Percentiles rank a stretch among this genome's conserved stretches.
These are phyloP conservation scores for Odontothrips loti DNA, from an alignment of 2,888 invertebrate genomes.

Conservation along the genomic window DNA sequence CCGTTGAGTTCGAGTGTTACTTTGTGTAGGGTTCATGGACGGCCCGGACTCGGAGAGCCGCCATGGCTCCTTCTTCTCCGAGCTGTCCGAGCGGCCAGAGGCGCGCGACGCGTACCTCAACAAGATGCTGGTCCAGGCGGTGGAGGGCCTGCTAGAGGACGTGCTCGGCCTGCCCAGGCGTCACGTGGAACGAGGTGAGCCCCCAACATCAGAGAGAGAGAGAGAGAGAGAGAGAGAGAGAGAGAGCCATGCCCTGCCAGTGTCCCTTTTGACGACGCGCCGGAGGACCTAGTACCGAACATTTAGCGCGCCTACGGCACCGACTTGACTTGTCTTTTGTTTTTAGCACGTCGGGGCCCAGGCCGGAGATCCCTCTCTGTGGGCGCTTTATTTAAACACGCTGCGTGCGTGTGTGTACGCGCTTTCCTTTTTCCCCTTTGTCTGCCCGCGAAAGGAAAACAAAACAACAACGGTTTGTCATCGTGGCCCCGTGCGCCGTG, in stretches of 20 bases:
- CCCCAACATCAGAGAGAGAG: neutral
- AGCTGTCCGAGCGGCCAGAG: slow-evolving; percentile 13
- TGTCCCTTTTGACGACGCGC: too few species aligned
- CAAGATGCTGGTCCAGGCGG: slow-evolving; percentile 14
- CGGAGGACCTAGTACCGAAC: neutral
- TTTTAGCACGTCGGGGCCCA: neutral
- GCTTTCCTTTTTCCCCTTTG: neutral
- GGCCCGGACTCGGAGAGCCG: slow-evolving; percentile 8
- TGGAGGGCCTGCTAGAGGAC: slow-evolving; percentile 12
- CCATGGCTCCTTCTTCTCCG: slow-evolving; percentile 4
- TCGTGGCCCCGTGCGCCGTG: too few species aligned
- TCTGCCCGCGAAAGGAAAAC: neutral
- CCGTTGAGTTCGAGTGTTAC: too few species aligned
- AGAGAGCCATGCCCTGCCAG: too few species aligned
- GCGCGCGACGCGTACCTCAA: slow-evolving; percentile 11
- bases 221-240: too few species aligned
- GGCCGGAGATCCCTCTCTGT: neutral
- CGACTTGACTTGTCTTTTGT: neutral
- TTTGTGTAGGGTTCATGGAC: neutral
- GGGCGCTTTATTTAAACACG: neutral
- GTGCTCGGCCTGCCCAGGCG: neutral
- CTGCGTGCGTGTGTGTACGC: too few species aligned
- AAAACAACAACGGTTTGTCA: neutral
- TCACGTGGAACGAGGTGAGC: neutral
- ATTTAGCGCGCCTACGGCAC: neutral